Conservation (phyloP, 2,888 invertebrate species). For the Cosmorhoe ocellata region DNA sequence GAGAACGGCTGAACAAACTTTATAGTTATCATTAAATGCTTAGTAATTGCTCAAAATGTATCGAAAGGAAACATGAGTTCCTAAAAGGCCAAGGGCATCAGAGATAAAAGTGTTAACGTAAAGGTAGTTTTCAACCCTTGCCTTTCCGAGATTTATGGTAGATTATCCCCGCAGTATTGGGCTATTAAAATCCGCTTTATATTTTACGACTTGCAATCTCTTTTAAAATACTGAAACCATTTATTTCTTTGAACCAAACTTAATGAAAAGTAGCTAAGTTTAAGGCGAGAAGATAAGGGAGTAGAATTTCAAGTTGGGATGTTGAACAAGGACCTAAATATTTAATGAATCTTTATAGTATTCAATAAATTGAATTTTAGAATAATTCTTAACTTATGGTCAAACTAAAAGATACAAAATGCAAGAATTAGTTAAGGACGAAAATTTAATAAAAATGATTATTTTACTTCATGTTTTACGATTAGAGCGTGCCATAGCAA, state of each 20-base stretch:
- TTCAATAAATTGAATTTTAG: neutral
- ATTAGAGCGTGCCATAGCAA: too few relatives aligned
- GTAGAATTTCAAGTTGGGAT: slow-evolving; percentile 7
- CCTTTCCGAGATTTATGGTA: slow-evolving; percentile 51
- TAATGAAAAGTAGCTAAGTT: slow-evolving; percentile 26
- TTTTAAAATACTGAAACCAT: slow-evolving; percentile 34
- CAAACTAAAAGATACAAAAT: too few relatives aligned
- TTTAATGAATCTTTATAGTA: slow-evolving; percentile 1
- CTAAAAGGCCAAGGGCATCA: slow-evolving; percentile 43
- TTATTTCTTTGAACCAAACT: slow-evolving; percentile 29
- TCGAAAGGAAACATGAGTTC: slow-evolving; percentile 46
- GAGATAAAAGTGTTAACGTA: slow-evolving; percentile 58
- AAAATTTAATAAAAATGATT: too few relatives aligned
- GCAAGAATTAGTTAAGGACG: too few relatives aligned
- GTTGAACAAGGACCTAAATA: neutral
- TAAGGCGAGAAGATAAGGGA: slow-evolving; percentile 7
- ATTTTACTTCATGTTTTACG: too few relatives aligned
- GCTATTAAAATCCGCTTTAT: slow-evolving; percentile 50
- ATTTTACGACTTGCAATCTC: slow-evolving; percentile 46
- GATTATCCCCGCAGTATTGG: slow-evolving; percentile 50
- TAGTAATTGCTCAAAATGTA: slow-evolving; percentile 24
- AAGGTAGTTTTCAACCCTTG: slow-evolving; percentile 57
- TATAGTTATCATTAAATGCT: too few relatives aligned
- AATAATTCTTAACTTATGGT: too few relatives aligned
- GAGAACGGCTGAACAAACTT: too few relatives aligned